Base-by-base conservation (phyloP, 2,888 invertebrate genomes). In the Norana najaformis region DNA sequence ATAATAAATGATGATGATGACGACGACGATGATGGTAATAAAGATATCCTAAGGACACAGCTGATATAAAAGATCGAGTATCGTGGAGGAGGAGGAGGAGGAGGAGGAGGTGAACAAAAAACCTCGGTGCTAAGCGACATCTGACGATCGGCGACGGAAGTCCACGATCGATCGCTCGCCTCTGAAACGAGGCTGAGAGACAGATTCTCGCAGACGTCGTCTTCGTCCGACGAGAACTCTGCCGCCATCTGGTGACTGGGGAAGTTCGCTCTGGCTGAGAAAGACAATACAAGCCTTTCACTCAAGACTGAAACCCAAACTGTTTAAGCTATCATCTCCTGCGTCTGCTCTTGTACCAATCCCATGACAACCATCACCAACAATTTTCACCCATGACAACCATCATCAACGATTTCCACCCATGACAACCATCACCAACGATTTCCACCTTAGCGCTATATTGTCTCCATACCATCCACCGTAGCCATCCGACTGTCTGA, bases 1-100 rank as follows among this genome's bases (percentile, higher is more conserved):
- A 89, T 89, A 34, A 85, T 89, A n/a, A 34, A 89, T 89, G 89
- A 89, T 89, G 83, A 88, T 88, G 83, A 89, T 89, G 89, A 89
- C 82, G 89, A 88, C 34, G 89, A 89, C 82, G 89, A 89, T 83
- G 89, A 89, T 88, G 89, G 69, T 83, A 53, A 89, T 36, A 47
- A 53, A 53, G 53, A 53, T 53, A 53, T 18, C 16, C 16, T 53
- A 53, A 18, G 53, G 18, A 53, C 23, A 23, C 16, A 53, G 53
- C 53, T 18, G 53, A 53, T 53, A 53, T 16, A 53, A 53, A 53
- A 53, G 23, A 18, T 16, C 16, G 20, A 0, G 85, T 37, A 85
- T 37, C 23, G 36, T 23, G 20, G 35, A 20, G 85, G 36, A 85
- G 35, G 37, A 13, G 23, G 35, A 36, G 34, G 37, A 30, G 8